Conservation (phyloP, 1,140 invertebrate species). For the Meloidogyne hapla region DNA sequence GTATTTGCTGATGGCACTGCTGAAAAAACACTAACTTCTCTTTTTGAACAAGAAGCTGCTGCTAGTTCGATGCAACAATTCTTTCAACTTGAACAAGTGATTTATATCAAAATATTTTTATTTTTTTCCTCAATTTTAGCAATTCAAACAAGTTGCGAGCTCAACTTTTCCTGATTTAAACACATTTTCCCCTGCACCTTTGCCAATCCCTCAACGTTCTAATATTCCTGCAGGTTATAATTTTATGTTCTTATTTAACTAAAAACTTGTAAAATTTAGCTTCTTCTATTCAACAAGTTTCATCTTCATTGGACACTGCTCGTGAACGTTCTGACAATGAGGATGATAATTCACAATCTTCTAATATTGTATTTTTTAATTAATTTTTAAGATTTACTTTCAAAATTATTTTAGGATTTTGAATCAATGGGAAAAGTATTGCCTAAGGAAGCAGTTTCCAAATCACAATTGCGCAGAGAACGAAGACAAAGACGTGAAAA, state of each 20-base stretch:
- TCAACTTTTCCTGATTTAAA: conserved; percentile 1
- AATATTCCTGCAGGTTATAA: not conserved
- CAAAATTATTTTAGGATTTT: conserved; percentile 43
- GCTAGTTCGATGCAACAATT: conserved; percentile 44
- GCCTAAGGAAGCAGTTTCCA: conserved; percentile 31
- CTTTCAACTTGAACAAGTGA: conserved; percentile 40
- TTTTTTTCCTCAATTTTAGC: conserved; percentile 19
- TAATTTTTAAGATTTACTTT: not conserved
- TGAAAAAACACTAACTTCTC: not conserved
- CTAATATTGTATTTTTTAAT: conserved; percentile 11
- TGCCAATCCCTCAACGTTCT: not conserved
- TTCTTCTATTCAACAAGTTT: not conserved
- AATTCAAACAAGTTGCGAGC: conserved; percentile 41
- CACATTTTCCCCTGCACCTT: conserved; percentile 6
- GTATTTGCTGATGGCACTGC: not conserved
- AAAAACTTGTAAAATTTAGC: not conserved
- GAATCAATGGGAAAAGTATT: conserved; percentile 50
- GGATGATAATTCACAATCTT: not conserved
- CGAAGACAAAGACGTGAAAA: conserved; percentile 46
- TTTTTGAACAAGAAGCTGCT: conserved; percentile 22
- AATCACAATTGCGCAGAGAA: conserved; percentile 40
- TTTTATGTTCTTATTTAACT: not conserved
- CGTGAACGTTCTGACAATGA: conserved; percentile 14
- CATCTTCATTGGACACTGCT: not conserved
- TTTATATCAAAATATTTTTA: not conserved